Conservation (phyloP, 2,113 vertebrate genomes). For the Rhinolophus sinicus region DNA sequence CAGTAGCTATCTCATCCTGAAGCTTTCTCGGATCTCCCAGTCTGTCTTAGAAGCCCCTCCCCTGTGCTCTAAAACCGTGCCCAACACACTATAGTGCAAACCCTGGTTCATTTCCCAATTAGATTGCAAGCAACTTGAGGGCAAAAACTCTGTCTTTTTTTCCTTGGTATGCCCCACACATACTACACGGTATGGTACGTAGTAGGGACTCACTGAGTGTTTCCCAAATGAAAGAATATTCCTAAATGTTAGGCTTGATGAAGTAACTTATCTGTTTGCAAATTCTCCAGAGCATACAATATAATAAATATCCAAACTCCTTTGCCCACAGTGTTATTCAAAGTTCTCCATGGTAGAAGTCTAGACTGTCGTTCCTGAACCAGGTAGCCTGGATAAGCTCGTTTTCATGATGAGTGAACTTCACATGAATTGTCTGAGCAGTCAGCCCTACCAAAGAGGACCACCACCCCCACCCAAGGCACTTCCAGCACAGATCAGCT, state of each 20-base stretch:
- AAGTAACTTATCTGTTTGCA: not conserved
- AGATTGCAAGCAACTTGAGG: not conserved
- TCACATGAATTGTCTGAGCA: not conserved
- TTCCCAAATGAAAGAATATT: not conserved
- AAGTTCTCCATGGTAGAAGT: not conserved
- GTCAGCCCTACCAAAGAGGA: not conserved
- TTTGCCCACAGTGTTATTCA: not conserved
- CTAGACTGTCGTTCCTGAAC: not conserved
- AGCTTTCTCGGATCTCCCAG: not conserved
- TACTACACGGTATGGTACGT: not conserved
- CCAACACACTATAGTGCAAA: not conserved
- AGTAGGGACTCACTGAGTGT: not conserved
- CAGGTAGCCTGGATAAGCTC: not conserved
- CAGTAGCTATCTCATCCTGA: not conserved
- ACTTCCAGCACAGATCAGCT: not conserved
- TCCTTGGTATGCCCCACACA: not conserved
- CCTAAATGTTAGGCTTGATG: not conserved
- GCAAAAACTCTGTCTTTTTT: not conserved
- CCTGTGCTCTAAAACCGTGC: not conserved
- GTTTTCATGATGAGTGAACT: not conserved
- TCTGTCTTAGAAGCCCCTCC: not conserved
- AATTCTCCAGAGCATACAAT: not conserved
- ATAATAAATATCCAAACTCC: not conserved
- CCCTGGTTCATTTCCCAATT: not conserved
- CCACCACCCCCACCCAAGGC: not conserved